A percentile compares a stretch with the other conserved stretches of the same genome.
Evolutionary conservation across 2,797 vertebrate genomes (phyloP).

Genomic region (Argentina silus): DNA sequence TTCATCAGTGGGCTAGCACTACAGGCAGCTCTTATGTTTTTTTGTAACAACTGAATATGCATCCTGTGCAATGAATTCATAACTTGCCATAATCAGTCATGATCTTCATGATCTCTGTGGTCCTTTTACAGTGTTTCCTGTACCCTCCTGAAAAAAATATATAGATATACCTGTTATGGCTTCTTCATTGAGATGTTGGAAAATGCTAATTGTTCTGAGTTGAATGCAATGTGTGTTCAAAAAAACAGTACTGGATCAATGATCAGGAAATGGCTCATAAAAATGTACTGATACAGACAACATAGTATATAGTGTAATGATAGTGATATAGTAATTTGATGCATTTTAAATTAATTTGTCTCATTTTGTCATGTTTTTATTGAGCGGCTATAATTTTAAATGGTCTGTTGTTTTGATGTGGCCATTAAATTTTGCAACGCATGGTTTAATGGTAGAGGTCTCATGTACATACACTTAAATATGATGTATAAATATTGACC

Average conservation of each 20-base stretch:
- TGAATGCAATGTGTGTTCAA: conserved; percentile 78
- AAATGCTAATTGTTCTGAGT: conserved; percentile 79
- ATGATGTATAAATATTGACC: conserved; percentile 76
- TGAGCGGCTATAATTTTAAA: conserved; percentile 79
- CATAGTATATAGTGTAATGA: conserved; percentile 78
- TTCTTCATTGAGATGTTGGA: conserved; percentile 79
- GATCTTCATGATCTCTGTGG: conserved; percentile 70
- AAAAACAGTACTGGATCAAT: conserved; percentile 64
- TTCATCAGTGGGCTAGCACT: conserved; percentile 54
- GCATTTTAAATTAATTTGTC: conserved; percentile 76
- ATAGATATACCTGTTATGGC: conserved; percentile 76
- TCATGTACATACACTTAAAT: conserved; percentile 84
- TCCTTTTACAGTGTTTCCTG: conserved; percentile 74
- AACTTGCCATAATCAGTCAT: conserved; percentile 62
- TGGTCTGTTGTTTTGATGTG: conserved; percentile 85
- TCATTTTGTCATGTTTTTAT: conserved; percentile 77
- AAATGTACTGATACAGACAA: conserved; percentile 63
- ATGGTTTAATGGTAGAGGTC: conserved; percentile 82
- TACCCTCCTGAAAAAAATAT: conserved; percentile 62
- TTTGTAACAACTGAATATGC: conserved; percentile 55
- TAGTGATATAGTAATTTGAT: conserved; percentile 81
- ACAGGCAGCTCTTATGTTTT: conserved; percentile 60
- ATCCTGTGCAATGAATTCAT: conserved; percentile 52
- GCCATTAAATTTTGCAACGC: conserved; percentile 81
- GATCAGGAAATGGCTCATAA: conserved; percentile 71